Evolutionary conservation across 2,888 invertebrate species (phyloP), one percentile per base, ranked within the genome.

Genomic region (Eubasilissa splendida): DNA sequence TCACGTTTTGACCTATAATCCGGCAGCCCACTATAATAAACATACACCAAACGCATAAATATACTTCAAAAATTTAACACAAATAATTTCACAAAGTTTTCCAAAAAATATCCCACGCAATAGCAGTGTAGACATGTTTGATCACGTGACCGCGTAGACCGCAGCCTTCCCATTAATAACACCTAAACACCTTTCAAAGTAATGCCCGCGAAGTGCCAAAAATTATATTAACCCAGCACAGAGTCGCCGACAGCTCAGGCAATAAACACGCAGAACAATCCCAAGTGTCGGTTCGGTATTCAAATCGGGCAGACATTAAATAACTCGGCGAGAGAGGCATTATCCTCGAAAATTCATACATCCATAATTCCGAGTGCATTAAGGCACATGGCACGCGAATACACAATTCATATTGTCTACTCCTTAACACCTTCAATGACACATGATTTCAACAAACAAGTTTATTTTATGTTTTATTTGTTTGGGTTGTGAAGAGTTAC

Each of bases 201-300:
- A 53, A 74, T n/a, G n/a, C 33, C 66, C 66, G 54, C 54, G 22
- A 76, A 76, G 76, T 76, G 76, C 76, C 76, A 65, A 76, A 76
- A 77, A 77, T 58, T 33, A 50, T 59, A 76, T 63, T 50, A 76
- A 63, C 53, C 70, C 70, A 54, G 70, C 70, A 5, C 70, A 14
- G 14, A 54, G 53, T 53, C 70, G 70, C 66, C 70, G 53, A 54
- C 70, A 33, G 53, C 31, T 9, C 53, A 22, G 78, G 63, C 66
- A 70, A 81, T 81, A 79, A 78, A 81, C 81, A 81, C 81, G 81
- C 81, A 42, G 52, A 59, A 56, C 76, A 31, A 66, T 63, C 60
- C 60, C 42, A 65, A 79, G 79, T 78, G 81, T 78, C 71, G 75
- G 75, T 78, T 79, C 12, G 42, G 77, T 63, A 78, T 81, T 81